A percentile compares a stretch with the other conserved stretches of the same genome.
Evolutionary conservation across 1,140 invertebrate species (phyloP).

Genomic region (Aphelenchoides fujianensis): DNA sequence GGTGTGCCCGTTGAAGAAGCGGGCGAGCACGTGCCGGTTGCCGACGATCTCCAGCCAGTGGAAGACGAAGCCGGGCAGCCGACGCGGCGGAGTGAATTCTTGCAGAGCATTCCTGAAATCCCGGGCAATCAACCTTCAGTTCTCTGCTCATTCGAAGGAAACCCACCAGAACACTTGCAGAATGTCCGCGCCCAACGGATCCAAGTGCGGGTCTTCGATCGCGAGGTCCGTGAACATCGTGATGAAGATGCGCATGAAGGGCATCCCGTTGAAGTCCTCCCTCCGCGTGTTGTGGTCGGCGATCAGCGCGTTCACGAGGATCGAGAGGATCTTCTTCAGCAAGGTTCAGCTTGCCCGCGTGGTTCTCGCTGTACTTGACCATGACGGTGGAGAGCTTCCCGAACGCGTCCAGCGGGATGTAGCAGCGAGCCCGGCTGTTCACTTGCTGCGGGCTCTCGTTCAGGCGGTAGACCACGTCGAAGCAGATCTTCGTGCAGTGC

Average conservation of each 20-base stretch:
- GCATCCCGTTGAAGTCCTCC: constrained; percentile 88
- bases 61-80: constrained; percentile 92
- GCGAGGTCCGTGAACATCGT: constrained; percentile 95
- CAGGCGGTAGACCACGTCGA: constrained; percentile 84
- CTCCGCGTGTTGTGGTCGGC: constrained; percentile 84
- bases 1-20: constrained; percentile 76
- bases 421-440: constrained; percentile 74
- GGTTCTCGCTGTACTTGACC: constrained; percentile 83
- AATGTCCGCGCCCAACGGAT: constrained; percentile 82
- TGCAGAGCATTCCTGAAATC: neutral
- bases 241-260: constrained; percentile 93
- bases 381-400: constrained; percentile 68
- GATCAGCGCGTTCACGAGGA: constrained; percentile 86
- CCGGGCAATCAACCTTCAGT: constrained; percentile 30
- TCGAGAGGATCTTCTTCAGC: constrained; percentile 88
- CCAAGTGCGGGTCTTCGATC: constrained; percentile 82
- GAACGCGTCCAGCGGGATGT: constrained; percentile 75
- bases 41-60: constrained; percentile 94
- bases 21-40: constrained; percentile 88
- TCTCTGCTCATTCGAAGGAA: constrained; percentile 10
- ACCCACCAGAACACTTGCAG: constrained; percentile 67
- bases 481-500: constrained; percentile 90
- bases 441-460: constrained; percentile 68
- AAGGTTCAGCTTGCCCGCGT: constrained; percentile 91
- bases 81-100: constrained; percentile 74